These are phyloP conservation scores for Tenrec ecaudatus DNA, from an alignment of 2,113 vertebrate genomes.

Conservation along the genomic window DNA sequence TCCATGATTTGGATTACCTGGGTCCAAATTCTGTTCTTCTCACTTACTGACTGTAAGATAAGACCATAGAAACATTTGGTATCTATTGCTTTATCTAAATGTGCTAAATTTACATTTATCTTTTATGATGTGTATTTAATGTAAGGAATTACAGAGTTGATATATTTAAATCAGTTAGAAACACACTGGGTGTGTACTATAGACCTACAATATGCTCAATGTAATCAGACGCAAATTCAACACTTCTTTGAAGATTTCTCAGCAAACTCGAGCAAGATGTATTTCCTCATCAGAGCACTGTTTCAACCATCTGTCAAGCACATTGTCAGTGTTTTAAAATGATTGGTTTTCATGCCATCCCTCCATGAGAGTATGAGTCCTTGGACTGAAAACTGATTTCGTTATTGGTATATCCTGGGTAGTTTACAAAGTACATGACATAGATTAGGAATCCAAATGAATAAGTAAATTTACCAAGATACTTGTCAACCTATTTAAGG, in stretches of 20 bases:
- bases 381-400: neutral
- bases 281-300: neutral
- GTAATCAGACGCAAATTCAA: neutral
- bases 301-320: neutral
- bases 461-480: neutral
- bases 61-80: neutral
- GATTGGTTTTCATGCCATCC: neutral
- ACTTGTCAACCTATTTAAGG: neutral
- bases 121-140: neutral
- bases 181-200: neutral
- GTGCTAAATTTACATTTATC: neutral
- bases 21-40: neutral
- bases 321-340: neutral
- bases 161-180: neutral
- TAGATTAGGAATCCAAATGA: neutral
- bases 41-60: neutral
- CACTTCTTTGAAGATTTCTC: neutral
- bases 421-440: neutral
- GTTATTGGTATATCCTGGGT: neutral
- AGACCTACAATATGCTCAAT: neutral
- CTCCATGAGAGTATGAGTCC: neutral
- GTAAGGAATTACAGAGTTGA: neutral
- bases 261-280: neutral
- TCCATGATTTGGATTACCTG: no score
- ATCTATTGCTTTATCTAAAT: neutral